A percentile compares a stretch with the other conserved stretches of the same genome.
Conservation (phyloP, 2,797 vertebrate species). For the Poecilia picta region DNA sequence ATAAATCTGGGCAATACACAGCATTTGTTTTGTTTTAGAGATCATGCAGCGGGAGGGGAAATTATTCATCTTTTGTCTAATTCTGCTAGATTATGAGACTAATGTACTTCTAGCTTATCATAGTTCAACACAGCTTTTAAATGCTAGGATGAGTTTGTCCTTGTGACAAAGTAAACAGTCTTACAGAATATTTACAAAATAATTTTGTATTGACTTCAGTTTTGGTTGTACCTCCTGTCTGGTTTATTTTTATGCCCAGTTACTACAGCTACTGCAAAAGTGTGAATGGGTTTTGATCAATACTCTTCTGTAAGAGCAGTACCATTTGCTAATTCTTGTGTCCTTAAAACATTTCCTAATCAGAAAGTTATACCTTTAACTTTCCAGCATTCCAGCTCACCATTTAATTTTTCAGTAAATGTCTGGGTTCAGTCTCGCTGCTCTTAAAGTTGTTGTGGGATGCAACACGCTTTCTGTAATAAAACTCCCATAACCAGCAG, state of each 20-base stretch:
- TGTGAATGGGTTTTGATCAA: not conserved
- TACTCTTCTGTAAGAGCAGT: not conserved
- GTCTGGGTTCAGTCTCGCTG: not conserved
- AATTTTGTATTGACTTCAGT: not conserved
- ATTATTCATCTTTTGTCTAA: not conserved
- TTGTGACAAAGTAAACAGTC: not conserved
- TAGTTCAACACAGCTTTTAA: not conserved
- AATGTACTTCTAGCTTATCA: not conserved
- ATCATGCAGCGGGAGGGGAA: not conserved
- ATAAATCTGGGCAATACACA: not conserved
- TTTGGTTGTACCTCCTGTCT: not conserved
- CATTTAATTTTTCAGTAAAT: not conserved
- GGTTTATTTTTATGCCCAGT: not conserved
- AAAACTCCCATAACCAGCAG: slow-evolving; percentile 22
- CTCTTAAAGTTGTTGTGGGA: not conserved
- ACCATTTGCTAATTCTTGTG: not conserved
- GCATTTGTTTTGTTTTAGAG: not conserved
- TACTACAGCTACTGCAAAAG: not conserved
- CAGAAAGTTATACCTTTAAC: not conserved
- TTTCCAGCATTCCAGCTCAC: not conserved
- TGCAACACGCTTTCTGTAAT: slow-evolving; percentile 14
- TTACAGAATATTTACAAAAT: not conserved
- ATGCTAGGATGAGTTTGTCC: not conserved
- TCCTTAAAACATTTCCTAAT: not conserved
- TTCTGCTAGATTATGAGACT: not conserved